phyloP scores from a whole-genome alignment of 2,888 invertebrate genomes.

The Diarsia dahlii region DNA sequence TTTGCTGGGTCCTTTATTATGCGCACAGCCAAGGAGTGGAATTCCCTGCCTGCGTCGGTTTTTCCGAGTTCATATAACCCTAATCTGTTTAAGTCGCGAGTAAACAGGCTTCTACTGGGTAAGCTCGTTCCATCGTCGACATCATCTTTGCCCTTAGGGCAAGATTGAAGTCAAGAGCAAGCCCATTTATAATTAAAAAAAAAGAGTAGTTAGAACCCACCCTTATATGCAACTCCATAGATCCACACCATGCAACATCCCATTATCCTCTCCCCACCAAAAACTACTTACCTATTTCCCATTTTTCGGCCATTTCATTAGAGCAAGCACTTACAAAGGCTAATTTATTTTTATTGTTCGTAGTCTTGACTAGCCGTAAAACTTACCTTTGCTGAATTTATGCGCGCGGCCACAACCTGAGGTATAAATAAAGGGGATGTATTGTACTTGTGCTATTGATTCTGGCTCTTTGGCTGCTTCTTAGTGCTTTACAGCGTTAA shows the following conservation, averaged over 20 bases:
- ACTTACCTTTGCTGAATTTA: constrained; percentile 64
- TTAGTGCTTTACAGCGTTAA: constrained; percentile 14
- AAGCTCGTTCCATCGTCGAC: no score
- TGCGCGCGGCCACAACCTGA: constrained; percentile 57
- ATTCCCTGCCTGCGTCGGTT: no score
- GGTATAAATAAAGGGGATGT: constrained; percentile 54
- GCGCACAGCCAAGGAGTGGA: no score
- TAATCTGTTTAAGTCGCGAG: no score
- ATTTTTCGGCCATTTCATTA: constrained; percentile 68
- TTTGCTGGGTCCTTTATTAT: no score
- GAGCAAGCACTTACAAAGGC: constrained; percentile 60
- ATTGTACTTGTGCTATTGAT: constrained; percentile 43
- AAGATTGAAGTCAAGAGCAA: no score
- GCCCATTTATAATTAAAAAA: no score
- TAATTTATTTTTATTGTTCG: constrained; percentile 69
- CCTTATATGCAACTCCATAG: constrained; percentile 3
- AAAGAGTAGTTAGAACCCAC: no score
- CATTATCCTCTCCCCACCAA: constrained; percentile 16
- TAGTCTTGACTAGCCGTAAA: constrained; percentile 60
- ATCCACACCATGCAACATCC: neutral
- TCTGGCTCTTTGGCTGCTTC: constrained; percentile 15
- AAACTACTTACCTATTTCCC: constrained; percentile 28
- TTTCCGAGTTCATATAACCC: no score
- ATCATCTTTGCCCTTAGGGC: no score
- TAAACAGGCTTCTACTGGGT: no score